Base-by-base conservation (phyloP, 2,113 vertebrate species). In the Carassius carassius region DNA sequence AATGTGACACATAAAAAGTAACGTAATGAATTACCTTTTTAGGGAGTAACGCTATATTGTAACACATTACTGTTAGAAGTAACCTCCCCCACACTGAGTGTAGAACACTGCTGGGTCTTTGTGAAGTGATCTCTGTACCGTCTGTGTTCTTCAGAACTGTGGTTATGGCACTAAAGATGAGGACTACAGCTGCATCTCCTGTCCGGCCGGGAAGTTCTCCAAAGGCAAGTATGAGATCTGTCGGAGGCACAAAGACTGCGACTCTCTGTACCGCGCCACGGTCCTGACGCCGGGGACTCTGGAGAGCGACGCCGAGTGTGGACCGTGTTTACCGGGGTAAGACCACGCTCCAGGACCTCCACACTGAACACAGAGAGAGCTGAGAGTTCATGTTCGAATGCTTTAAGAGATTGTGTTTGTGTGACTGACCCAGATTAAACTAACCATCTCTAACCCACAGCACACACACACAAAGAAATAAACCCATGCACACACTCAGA, bases 151-250 rank as follows among this genome's bases (percentile, higher is more conserved):
- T 90, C 89, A 99, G 98, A 96, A 92, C 6, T 99, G 98, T 44
- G 97, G 97, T 35, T 98, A 97, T 0, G 98, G 98, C 63, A 93
- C 94, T 90, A 98, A 96, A 90, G 98, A 99, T 0, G 97, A 99
- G 9, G 96, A 96, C 90, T 99, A 98, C 0, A 92, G 94, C 89
- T 99, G 98, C 1, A 82, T 97, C 62, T 93, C 96, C 10, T 99
- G 98, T 87, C 95, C 95, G 0, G 93, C 96, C 0, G 98, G 97
- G 88, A 99, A 99, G 89, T 99, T 98, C 82, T 99, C 98, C 81
- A 98, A 95, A 92, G 98, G 98, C 78, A 98, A 97, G 54, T 99
- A 99, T 86, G 97, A 99, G 93, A 99, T 99, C 90, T 99, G 98
- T 93, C 92, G 97, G 74, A 92, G 98, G 3, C 98, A 99, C 90